Conservation (phyloP, 2,113 vertebrate genomes). For the Athene cunicularia region DNA sequence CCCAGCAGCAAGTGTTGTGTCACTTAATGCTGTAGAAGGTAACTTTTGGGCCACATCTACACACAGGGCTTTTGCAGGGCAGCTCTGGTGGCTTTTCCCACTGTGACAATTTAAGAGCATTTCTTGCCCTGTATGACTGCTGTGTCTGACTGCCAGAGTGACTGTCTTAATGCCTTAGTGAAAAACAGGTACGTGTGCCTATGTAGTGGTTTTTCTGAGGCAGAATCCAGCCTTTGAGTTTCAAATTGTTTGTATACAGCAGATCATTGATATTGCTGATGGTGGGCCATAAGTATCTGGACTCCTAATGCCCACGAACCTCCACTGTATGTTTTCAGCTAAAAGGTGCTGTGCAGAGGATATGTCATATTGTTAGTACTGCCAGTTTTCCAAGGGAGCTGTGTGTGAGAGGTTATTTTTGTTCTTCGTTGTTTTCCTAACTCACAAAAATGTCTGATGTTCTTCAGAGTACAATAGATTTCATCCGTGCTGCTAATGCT, state of each 20-base stretch:
- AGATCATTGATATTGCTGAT: background rate
- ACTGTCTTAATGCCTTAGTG: background rate
- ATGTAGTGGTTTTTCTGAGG: background rate
- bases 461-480: background rate
- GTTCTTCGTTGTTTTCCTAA: background rate
- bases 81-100: background rate
- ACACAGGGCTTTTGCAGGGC: background rate
- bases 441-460: background rate
- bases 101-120: background rate
- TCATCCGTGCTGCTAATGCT: background rate
- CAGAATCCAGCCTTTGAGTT: background rate
- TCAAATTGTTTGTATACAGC: background rate
- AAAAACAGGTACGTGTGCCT: background rate
- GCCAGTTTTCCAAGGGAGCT: background rate
- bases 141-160: background rate
- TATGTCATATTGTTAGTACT: accelerated
- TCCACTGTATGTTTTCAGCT: accelerated
- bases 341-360: background rate
- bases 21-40: background rate
- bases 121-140: background rate
- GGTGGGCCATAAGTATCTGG: background rate
- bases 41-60: background rate
- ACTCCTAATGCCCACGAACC: background rate
- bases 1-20: background rate
- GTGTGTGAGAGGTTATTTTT: background rate